Conservation (phyloP, 1,140 invertebrate genomes). For the Campoletis sonorensis region DNA sequence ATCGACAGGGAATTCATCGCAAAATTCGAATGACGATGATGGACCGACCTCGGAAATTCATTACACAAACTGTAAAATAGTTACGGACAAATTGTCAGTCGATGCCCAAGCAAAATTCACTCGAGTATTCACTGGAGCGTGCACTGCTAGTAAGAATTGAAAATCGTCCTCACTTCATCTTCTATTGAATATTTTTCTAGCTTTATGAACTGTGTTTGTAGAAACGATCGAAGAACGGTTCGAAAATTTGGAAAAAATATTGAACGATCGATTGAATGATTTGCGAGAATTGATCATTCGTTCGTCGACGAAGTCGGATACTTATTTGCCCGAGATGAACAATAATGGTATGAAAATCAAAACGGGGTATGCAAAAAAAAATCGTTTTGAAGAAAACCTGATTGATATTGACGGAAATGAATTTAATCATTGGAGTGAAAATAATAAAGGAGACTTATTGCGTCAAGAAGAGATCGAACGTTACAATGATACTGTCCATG, state of each 20-base stretch:
- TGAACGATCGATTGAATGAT: constrained; percentile 53
- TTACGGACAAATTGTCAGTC: constrained; percentile 72
- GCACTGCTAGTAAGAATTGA: constrained; percentile 70
- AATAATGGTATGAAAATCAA: neutral
- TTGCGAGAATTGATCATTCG: constrained; percentile 31
- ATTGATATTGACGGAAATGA: neutral
- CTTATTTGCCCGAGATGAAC: neutral
- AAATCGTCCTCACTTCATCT: neutral
- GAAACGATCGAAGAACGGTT: constrained; percentile 60
- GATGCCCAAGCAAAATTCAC: constrained; percentile 74
- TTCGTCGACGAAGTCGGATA: constrained; percentile 46
- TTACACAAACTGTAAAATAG: constrained; percentile 72
- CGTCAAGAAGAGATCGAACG: constrained; percentile 56
- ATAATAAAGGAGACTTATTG: constrained; percentile 37
- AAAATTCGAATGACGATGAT: constrained; percentile 54
- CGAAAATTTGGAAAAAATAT: constrained; percentile 51
- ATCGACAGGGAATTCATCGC: constrained; percentile 45
- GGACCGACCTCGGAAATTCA: constrained; percentile 67
- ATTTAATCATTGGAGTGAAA: neutral
- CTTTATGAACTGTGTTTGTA: constrained; percentile 34
- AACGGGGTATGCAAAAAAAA: constrained; percentile 57
- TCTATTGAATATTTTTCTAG: constrained; percentile 23
- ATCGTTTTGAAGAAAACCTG: constrained; percentile 57
- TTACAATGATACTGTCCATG: constrained; percentile 57
- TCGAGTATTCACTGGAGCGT: constrained; percentile 72